Evolutionary conservation across 2,888 invertebrate genomes (phyloP).

Genomic region (Ganaspis brasiliensis): DNA sequence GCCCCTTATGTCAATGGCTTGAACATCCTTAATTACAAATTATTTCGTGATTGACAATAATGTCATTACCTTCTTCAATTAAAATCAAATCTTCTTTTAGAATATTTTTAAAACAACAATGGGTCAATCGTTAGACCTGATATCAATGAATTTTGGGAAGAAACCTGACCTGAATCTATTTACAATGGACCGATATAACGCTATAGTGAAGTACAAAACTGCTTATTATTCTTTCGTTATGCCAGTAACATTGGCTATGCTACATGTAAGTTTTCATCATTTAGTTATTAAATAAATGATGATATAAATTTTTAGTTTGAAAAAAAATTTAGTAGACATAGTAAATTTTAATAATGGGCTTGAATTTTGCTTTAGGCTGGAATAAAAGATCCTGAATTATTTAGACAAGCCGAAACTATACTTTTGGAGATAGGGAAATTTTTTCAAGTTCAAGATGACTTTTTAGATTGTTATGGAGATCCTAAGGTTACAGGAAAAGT

Average conservation of each 20-base stretch:
- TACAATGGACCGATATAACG: too few species aligned
- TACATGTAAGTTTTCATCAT: constrained; percentile 86
- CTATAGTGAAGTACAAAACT: constrained; percentile 95
- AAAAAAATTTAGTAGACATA: background rate
- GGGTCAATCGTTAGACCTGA: constrained; percentile 92
- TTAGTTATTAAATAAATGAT: background rate
- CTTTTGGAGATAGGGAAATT: too few species aligned
- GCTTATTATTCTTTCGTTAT: constrained; percentile 97
- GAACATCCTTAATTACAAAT: too few species aligned
- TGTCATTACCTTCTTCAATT: too few species aligned
- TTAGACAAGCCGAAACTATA: constrained; percentile 92
- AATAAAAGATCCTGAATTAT: constrained; percentile 88
- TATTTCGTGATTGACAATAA: too few species aligned
- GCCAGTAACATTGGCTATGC: constrained; percentile 94
- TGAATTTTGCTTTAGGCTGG: constrained; percentile 80
- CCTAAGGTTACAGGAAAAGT: constrained; percentile 92
- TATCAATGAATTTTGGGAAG: constrained; percentile 84
- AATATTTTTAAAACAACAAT: constrained; percentile 87
- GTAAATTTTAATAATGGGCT: too few species aligned
- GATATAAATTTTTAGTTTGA: background rate
- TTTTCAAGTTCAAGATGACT: too few species aligned
- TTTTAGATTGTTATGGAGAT: constrained; percentile 95
- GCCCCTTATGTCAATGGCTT: too few species aligned
- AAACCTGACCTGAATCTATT: constrained; percentile 86
- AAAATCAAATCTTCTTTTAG: too few species aligned